Conservation (phyloP, 2,113 vertebrate genomes). For the Pipra filicauda region DNA sequence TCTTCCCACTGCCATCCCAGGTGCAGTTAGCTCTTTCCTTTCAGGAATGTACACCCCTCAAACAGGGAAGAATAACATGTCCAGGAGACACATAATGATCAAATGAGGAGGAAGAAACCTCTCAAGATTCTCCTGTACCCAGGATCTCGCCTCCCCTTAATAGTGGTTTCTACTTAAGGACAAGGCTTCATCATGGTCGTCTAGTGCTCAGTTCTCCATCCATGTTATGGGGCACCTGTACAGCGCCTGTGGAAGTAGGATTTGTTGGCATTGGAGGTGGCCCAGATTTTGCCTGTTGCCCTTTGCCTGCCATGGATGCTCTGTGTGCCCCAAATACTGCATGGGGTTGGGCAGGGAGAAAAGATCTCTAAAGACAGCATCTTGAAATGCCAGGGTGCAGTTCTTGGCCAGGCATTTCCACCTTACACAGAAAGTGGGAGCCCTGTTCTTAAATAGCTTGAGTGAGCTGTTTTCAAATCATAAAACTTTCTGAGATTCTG, state of each 20-base stretch:
- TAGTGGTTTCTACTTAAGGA: not conserved
- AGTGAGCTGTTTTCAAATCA: not conserved
- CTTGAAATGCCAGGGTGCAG: not conserved
- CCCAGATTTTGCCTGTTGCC: not conserved
- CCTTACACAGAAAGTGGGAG: not conserved
- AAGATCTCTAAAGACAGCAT: not conserved
- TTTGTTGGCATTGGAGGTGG: not conserved
- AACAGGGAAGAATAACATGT: not conserved
- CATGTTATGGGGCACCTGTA: not conserved
- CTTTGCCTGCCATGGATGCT: not conserved
- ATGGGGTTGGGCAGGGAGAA: not conserved
- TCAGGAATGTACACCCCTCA: not conserved
- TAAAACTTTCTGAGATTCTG: not conserved
- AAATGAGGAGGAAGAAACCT: not conserved
- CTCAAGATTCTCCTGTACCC: not conserved
- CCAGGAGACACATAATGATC: not conserved
- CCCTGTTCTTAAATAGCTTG: not conserved
- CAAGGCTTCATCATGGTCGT: fast-evolving
- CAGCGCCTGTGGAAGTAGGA: not conserved
- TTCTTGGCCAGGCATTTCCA: not conserved
- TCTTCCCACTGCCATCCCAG: not conserved
- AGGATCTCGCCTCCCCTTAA: not conserved
- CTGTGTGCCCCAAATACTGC: not conserved
- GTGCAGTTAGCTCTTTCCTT: not conserved
- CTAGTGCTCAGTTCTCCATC: not conserved